These are phyloP conservation scores for Drosophila novamexicana DNA, from an alignment of 1,140 invertebrate genomes.

Conservation along the genomic window DNA sequence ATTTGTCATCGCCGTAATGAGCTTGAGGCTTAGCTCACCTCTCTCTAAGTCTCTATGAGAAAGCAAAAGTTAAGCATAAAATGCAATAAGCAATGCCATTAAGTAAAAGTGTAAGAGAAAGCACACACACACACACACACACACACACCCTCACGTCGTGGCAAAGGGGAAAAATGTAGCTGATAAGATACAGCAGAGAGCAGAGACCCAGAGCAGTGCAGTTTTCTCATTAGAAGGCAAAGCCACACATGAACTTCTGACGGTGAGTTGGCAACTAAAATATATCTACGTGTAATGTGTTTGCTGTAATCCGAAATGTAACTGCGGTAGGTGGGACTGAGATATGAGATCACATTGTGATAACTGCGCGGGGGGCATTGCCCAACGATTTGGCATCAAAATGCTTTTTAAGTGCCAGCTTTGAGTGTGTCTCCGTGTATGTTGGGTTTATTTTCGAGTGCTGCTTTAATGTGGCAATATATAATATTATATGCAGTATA, in stretches of 20 bases:
- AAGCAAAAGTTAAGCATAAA: conserved; percentile 71
- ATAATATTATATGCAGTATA: conserved; percentile 13
- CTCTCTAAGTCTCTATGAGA: conserved; percentile 44
- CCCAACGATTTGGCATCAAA: conserved; percentile 28
- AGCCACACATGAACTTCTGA: conserved; percentile 58
- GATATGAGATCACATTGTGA: conserved; percentile 16
- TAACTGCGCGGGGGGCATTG: conserved; percentile 1
- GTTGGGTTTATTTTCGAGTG: not conserved
- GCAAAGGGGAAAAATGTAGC: not conserved
- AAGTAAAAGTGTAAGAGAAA: conserved; percentile 59
- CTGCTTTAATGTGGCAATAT: conserved; percentile 6
- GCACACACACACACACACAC: not conserved
- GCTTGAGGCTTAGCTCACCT: conserved; percentile 58
- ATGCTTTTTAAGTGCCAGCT: conserved; percentile 28
- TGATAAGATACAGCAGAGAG: conserved; percentile 21
- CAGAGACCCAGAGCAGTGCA: conserved; percentile 38
- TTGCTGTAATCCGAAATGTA: conserved; percentile 29
- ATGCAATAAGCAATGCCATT: conserved; percentile 73
- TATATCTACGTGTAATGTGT: conserved; percentile 25
- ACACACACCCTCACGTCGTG: not conserved
- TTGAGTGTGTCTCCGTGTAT: conserved; percentile 1
- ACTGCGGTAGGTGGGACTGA: conserved; percentile 11
- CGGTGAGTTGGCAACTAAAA: conserved; percentile 51
- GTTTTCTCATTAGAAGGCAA: conserved; percentile 69
- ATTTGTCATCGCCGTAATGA: conserved; percentile 78